phyloP scores from a whole-genome alignment of 1,140 invertebrate species.

The Pseudoatta argentina region DNA sequence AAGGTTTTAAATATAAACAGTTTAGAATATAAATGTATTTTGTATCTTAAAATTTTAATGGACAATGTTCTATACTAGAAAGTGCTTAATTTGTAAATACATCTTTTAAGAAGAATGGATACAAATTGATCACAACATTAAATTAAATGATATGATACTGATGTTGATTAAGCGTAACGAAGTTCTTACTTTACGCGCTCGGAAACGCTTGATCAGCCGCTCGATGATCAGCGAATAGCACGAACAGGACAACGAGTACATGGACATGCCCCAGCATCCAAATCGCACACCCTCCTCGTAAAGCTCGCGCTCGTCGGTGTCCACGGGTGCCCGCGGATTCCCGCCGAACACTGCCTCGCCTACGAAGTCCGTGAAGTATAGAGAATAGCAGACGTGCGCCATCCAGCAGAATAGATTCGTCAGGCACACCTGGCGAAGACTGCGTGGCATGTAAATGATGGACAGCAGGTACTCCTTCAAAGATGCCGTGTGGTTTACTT shows the following conservation, averaged over 20 bases:
- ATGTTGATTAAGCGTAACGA: background rate
- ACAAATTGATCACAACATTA: background rate
- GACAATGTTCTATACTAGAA: too few relatives aligned
- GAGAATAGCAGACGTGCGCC: conserved; percentile 98
- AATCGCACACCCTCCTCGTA: conserved; percentile 97
- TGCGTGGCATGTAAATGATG: conserved; percentile 95
- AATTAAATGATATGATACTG: background rate
- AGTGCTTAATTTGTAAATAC: background rate
- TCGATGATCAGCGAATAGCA: conserved; percentile 97
- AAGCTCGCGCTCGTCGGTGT: conserved; percentile 87
- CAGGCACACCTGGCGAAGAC: conserved; percentile 94
- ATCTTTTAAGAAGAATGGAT: background rate
- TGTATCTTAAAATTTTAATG: too few relatives aligned
- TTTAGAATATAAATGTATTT: too few relatives aligned
- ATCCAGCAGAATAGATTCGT: conserved; percentile 99
- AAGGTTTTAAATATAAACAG: too few relatives aligned
- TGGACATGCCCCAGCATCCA: conserved; percentile 98
- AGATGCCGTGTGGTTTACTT: conserved; percentile 85
- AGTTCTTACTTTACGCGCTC: conserved; percentile 38
- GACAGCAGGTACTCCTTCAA: conserved; percentile 93
- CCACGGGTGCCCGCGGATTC: conserved; percentile 92
- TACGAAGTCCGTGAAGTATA: conserved; percentile 99
- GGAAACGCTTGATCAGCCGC: conserved; percentile 92
- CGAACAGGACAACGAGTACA: conserved; percentile 98
- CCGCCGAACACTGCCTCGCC: conserved; percentile 98